Conservation (phyloP, 2,888 invertebrate species). For the Caenorhabditis imperialis region DNA sequence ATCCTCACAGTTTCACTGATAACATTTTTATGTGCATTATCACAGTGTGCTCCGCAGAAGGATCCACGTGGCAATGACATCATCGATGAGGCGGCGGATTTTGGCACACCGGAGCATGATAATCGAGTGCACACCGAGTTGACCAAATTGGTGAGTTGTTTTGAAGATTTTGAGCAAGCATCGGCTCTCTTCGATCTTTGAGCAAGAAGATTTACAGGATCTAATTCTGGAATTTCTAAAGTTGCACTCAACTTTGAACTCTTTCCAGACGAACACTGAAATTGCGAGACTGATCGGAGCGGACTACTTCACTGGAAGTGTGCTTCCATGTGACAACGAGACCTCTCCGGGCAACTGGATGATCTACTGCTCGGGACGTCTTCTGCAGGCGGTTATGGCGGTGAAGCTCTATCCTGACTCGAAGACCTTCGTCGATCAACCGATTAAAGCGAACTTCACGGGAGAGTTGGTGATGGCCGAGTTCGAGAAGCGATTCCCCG, state of each 20-base stretch:
- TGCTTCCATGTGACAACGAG: constrained; percentile 43
- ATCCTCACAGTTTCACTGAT: background rate
- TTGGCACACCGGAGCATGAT: constrained; percentile 43
- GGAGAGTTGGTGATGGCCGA: constrained; percentile 39
- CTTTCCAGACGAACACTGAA: constrained; percentile 22
- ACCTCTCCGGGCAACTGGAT: constrained; percentile 54
- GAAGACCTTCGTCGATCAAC: constrained; percentile 68
- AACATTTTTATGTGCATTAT: no score
- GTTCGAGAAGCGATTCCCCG: constrained; percentile 59
- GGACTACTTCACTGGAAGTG: constrained; percentile 46
- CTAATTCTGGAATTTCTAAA: background rate
- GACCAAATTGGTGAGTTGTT: constrained; percentile 12
- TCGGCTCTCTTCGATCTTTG: no score
- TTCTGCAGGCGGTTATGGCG: constrained; percentile 73
- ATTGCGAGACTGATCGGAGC: constrained; percentile 26
- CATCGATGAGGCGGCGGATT: constrained; percentile 33
- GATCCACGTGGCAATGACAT: constrained; percentile 28
- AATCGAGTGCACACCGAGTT: constrained; percentile 40
- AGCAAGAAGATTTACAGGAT: no score
- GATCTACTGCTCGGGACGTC: constrained; percentile 74
- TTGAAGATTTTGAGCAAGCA: no score
- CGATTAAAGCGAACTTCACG: constrained; percentile 59
- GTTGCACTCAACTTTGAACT: background rate
- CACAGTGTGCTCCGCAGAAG: constrained; percentile 19
- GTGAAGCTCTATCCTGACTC: constrained; percentile 64